A percentile compares a stretch with the other conserved stretches of the same genome.
Evolutionary conservation across 2,888 invertebrate species (phyloP).

Genomic region (Lasioglossum malachurum): DNA sequence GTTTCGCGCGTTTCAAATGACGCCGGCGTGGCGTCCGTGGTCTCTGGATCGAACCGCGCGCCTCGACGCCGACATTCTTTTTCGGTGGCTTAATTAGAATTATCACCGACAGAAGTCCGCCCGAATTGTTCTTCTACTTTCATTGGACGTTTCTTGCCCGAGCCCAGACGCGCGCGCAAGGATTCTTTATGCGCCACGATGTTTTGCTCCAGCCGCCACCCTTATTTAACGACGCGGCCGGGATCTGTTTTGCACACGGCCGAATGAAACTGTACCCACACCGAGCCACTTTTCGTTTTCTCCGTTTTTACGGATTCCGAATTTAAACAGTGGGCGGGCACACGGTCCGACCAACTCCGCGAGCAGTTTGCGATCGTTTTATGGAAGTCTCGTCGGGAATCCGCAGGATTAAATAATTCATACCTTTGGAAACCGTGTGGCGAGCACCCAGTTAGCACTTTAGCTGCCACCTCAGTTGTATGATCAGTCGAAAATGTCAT

Average conservation of each 20-base stretch:
- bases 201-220: neutral
- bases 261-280: neutral
- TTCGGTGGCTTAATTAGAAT: conserved; percentile 18
- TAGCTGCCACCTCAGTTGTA: neutral
- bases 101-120: neutral
- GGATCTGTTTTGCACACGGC: conserved; percentile 4
- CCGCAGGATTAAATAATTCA: neutral
- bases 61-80: conserved; percentile 8
- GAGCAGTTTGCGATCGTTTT: neutral
- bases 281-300: conserved; percentile 3
- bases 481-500: neutral
- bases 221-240: conserved; percentile 4
- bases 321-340: neutral
- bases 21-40: neutral
- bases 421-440: neutral
- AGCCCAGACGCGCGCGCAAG: neutral
- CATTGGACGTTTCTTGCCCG: neutral
- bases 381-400: neutral
- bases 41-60: neutral
- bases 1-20: conserved; percentile 33
- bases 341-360: neutral
- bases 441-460: conserved; percentile 6
- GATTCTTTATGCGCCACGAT: conserved; percentile 12
- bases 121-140: conserved; percentile 2
- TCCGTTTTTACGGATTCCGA: neutral